Conservation (phyloP, 2,797 vertebrate species). For the Danio albolineatus region DNA sequence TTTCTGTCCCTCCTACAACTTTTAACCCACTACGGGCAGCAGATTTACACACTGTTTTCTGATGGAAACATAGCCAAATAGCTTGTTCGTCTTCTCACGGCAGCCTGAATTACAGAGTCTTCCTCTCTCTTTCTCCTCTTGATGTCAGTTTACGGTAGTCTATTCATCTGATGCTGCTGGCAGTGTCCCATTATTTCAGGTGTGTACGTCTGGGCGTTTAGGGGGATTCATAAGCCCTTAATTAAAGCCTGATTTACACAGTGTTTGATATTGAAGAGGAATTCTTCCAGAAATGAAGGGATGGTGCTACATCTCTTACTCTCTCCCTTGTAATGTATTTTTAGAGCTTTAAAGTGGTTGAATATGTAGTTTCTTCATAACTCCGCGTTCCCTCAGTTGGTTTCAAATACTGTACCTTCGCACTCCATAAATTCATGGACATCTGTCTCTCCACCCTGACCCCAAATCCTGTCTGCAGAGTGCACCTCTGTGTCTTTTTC, state of each 20-base stretch:
- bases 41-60: conserved; percentile 51
- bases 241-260: neutral
- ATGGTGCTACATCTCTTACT: conserved; percentile 26
- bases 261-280: neutral
- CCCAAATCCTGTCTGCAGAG: conserved; percentile 12
- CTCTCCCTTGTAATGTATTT: neutral
- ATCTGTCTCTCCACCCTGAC: conserved; percentile 4
- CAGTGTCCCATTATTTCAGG: conserved; percentile 62
- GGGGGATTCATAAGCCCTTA: conserved; percentile 7
- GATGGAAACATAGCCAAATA: conserved; percentile 70
- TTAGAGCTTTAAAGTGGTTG: neutral
- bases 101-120: conserved; percentile 27
- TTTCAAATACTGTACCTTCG: neutral
- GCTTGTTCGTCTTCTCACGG: neutral
- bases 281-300: neutral
- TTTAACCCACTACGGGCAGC: neutral
- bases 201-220: conserved; percentile 54
- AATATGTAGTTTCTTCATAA: conserved; percentile 19
- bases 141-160: conserved; percentile 35
- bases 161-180: conserved; percentile 73
- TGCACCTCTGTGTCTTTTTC: conserved; percentile 9
- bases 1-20: neutral
- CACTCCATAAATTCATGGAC: conserved; percentile 29
- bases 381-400: neutral
- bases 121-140: conserved; percentile 31